A percentile compares a stretch with the other conserved stretches of the same genome.
These are phyloP conservation scores for Acanthurus lineatus DNA, from an alignment of 2,797 vertebrate species.

Conservation along the genomic window DNA sequence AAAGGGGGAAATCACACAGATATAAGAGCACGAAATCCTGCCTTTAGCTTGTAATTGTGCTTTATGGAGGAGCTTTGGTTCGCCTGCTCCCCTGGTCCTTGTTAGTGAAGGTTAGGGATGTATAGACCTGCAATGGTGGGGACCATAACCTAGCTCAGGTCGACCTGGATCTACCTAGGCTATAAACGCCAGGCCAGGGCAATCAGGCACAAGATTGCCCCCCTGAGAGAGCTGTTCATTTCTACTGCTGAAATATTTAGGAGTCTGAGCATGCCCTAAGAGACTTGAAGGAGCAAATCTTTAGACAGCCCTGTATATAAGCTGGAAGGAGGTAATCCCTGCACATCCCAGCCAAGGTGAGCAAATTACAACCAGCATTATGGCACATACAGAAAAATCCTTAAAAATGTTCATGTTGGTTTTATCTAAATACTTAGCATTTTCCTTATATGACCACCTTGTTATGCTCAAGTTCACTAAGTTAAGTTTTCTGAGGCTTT, in stretches of 20 bases:
- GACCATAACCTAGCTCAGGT: conserved; percentile 54
- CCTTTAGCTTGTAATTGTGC: conserved; percentile 83
- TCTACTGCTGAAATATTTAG: conserved; percentile 88
- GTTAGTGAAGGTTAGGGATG: conserved; percentile 70
- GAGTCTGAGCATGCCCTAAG: conserved; percentile 74
- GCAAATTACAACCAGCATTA: conserved; percentile 18
- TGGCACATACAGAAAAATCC: not conserved
- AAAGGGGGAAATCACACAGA: conserved; percentile 79
- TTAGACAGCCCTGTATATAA: conserved; percentile 47
- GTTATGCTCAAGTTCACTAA: not conserved
- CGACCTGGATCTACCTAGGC: conserved; percentile 45
- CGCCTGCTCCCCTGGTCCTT: conserved; percentile 77
- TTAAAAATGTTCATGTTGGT: not conserved
- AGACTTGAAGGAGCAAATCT: conserved; percentile 71
- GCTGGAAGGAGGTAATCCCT: conserved; percentile 58
- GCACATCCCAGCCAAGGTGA: conserved; percentile 40
- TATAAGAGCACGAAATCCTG: conserved; percentile 78
- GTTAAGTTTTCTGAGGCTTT: conserved; percentile 13
- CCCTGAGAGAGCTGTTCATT: conserved; percentile 85
- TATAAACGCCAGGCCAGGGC: conserved; percentile 77
- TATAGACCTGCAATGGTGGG: conserved; percentile 44
- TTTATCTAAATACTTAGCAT: not conserved
- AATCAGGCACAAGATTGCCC: conserved; percentile 82
- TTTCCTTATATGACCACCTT: not conserved
- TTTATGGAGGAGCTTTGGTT: conserved; percentile 76